Evolutionary conservation across 2,888 invertebrate species (phyloP).

Genomic region (Listrodromus nycthemerus): DNA sequence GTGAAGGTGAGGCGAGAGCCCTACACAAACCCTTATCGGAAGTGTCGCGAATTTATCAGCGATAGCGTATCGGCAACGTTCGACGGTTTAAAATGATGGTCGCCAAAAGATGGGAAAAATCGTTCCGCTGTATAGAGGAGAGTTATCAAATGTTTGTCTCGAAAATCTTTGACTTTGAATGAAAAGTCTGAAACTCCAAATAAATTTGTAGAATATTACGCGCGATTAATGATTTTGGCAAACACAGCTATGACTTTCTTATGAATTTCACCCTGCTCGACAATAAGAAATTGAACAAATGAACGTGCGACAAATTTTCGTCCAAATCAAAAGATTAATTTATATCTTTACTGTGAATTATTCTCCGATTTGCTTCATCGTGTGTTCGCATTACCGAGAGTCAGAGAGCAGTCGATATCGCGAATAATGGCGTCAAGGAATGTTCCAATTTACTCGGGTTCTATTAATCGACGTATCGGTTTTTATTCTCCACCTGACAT

Average conservation of each 20-base stretch:
- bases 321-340: background rate
- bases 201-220: background rate
- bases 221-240: background rate
- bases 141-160: background rate
- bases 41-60: background rate
- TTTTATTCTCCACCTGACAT: background rate
- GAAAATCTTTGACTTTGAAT: background rate
- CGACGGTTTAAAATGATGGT: background rate
- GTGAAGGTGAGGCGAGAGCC: constrained; percentile 37
- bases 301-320: background rate
- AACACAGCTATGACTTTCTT: background rate
- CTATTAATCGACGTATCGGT: constrained; percentile 14
- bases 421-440: constrained; percentile 40
- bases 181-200: background rate
- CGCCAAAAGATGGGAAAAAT: too few relatives aligned
- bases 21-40: constrained; percentile 44
- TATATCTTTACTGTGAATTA: background rate
- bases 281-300: background rate
- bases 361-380: background rate
- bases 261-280: background rate
- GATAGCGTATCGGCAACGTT: constrained; percentile 1
- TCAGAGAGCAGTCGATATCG: constrained; percentile 16
- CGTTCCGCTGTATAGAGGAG: background rate
- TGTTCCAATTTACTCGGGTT: background rate
- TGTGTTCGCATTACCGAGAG: background rate